Conservation (phyloP, 2,113 vertebrate genomes). For the Pedetes capensis region DNA sequence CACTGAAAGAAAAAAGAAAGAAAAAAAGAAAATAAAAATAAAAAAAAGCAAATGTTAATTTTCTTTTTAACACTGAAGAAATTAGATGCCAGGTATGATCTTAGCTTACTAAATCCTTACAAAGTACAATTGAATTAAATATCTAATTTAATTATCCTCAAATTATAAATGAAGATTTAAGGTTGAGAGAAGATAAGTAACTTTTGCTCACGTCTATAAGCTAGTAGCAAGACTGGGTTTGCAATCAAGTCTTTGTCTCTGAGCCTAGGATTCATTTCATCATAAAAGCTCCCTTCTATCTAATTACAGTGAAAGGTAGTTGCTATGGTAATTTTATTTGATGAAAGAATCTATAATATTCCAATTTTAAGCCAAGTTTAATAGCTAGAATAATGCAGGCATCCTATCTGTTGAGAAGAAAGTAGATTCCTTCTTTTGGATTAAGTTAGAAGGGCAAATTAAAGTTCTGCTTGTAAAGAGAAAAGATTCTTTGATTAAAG, state of each 20-base stretch:
- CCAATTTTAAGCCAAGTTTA: slow-evolving; percentile 46
- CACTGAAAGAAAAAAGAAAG: too few relatives aligned
- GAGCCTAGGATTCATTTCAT: not conserved
- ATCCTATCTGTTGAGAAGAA: slow-evolving; percentile 2
- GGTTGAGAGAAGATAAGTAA: slow-evolving; percentile 30
- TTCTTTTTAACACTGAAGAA: slow-evolving; percentile 30
- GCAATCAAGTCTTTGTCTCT: not conserved
- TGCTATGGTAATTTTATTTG: slow-evolving; percentile 45
- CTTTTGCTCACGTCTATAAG: not conserved
- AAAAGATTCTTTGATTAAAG: slow-evolving; percentile 39
- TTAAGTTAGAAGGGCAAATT: too few relatives aligned
- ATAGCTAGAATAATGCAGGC: not conserved
- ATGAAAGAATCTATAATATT: slow-evolving; percentile 44
- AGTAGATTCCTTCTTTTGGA: slow-evolving; percentile 41
- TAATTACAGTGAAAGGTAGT: slow-evolving; percentile 51
- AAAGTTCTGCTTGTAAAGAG: too few relatives aligned
- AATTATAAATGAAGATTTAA: not conserved
- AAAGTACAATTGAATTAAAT: slow-evolving; percentile 50
- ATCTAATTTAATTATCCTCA: slow-evolving; percentile 30
- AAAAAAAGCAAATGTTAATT: slow-evolving; percentile 34
- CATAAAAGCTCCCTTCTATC: slow-evolving; percentile 7
- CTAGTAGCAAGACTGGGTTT: not conserved
- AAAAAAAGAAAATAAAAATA: too few relatives aligned
- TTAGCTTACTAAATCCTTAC: slow-evolving; percentile 27
- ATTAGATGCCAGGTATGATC: not conserved